Evolutionary conservation across 2,888 invertebrate species (phyloP), one percentile per base, ranked within the genome.

Genomic region (Hemicrepidius hirtus): DNA sequence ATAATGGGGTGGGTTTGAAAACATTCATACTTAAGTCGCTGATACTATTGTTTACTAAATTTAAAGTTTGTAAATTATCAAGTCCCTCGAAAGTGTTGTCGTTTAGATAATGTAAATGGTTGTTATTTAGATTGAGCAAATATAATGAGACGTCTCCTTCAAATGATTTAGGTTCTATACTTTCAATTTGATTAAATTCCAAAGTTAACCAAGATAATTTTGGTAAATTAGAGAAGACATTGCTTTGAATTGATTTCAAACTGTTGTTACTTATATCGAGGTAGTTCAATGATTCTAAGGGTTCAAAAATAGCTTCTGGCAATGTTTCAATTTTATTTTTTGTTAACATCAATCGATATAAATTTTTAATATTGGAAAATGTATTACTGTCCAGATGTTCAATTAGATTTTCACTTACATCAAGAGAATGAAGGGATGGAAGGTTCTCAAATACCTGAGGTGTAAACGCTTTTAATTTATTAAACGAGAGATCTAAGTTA

Each of bases 1-100:
- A 6, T 13, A 24, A 40, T 10, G 5, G 7, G 9, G 41, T n/a
- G 12, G 40, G 18, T 12, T 20, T 20, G 9, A 60, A 40, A 41
- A 21, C 40, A 7, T 60, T n/a, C 1, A 24, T 4, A 21, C 2
- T 21, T 40, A 60, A n/a, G 41, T 12, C 13, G 10, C 13, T 40
- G 13, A 60, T 60, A 9, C 60, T 60, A 10, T 60, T 60, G 18
- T 60, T 60, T 41, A 41, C 60, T n/a, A 60, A 13, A 13, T 16
- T 5, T 13, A 60, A 20, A 41, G 6, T 41, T 12, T 12, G 10
- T 7, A 60, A n/a, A 12, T 41, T 24, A 60, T 0, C 41, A 21
- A 60, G 60, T 3, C 60, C 60, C 5, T n/a, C 4, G 5, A 60
- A 41, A 18, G 0, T 57, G 7, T 57, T 35, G n/a, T 41, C 21